Evolutionary conservation across 2,797 vertebrate genomes (phyloP), one percentile per base, ranked within the genome.

Genomic region (Sebastes goodei): DNA sequence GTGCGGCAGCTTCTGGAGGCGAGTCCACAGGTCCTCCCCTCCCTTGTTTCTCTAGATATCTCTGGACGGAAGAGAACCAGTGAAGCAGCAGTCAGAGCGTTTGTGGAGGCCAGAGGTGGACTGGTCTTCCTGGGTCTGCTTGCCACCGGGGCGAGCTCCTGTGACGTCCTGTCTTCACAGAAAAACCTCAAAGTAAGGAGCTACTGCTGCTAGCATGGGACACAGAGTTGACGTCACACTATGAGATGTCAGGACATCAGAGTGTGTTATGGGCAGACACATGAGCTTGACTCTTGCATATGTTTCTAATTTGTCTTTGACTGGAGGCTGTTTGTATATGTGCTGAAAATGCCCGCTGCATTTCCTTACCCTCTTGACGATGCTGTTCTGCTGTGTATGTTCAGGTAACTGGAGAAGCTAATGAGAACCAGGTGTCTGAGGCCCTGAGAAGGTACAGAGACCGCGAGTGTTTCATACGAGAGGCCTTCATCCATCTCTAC

Each of bases 341-440:
- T 38, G 10, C 75, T 63, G 67, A 83, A 72, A 71, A 61, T 78
- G 64, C 33, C 46, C 20, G 4, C 65, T 85, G 88, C 81, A 85
- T 91, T 90, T 89, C 79, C 83, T 79, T 70, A 75, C 42, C 76
- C 29, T 77, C 33, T 82, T 82, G 64, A 78, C 61, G 29, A 69
- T 61, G 83, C 72, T 85, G 80, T 63, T 85, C 23, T 75, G 71
- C 78, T 89, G 89, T 84, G 29, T 93, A 21, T 88, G 90, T 87
- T 38, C 90, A 99, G 98, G 97, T 99, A 84, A 97, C 98, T 1
- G 98, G 97, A 89, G 97, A 98, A 89, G 96, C 97, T 78, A 98
- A 98, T 81, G 97, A 98, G 93, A 96, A 93, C 57, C 98, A 99
- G 94, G 96, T 99, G 93, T 96, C 96, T 0, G 98, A 99, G 93